These are phyloP conservation scores for Oreocharis arfaki DNA, from an alignment of 2,113 vertebrate genomes.

Conservation along the genomic window DNA sequence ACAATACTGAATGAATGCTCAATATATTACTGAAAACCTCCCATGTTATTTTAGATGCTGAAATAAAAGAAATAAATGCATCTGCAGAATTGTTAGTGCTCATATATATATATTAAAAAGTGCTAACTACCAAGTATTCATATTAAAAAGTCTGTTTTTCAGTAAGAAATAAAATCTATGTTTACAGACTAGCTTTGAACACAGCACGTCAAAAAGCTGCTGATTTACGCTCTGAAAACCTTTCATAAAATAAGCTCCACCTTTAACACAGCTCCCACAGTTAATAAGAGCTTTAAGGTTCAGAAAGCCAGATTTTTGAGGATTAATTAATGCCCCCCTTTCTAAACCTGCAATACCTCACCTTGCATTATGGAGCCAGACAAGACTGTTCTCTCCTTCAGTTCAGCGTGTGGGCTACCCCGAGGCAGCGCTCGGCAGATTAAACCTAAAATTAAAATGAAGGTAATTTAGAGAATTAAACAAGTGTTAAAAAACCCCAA, in stretches of 20 bases:
- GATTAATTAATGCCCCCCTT: not conserved
- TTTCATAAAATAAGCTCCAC: not conserved
- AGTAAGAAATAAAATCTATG: not conserved
- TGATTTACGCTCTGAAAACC: not conserved
- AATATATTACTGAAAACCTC: not conserved
- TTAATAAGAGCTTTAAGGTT: not conserved
- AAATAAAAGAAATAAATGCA: not conserved
- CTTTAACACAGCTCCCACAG: not conserved
- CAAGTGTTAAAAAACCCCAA: not conserved
- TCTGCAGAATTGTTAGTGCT: not conserved
- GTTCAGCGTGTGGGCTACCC: slow-evolving; percentile 86
- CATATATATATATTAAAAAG: not conserved
- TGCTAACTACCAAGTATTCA: not conserved
- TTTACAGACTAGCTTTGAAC: not conserved
- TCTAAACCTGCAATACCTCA: slow-evolving; percentile 43
- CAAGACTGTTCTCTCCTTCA: slow-evolving; percentile 88
- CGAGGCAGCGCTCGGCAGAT: slow-evolving; percentile 92
- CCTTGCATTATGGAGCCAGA: slow-evolving; percentile 98
- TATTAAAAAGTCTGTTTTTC: not conserved
- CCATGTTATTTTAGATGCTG: not conserved
- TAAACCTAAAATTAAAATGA: slow-evolving; percentile 76
- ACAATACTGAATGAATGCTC: not conserved
- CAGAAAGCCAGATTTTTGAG: slow-evolving; percentile 5
- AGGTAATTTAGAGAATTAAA: slow-evolving; percentile 1
- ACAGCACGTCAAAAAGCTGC: not conserved